Evolutionary conservation across 2,888 invertebrate genomes (phyloP), one percentile per base, ranked within the genome.

Genomic region (Peribatodes rhomboidaria): DNA sequence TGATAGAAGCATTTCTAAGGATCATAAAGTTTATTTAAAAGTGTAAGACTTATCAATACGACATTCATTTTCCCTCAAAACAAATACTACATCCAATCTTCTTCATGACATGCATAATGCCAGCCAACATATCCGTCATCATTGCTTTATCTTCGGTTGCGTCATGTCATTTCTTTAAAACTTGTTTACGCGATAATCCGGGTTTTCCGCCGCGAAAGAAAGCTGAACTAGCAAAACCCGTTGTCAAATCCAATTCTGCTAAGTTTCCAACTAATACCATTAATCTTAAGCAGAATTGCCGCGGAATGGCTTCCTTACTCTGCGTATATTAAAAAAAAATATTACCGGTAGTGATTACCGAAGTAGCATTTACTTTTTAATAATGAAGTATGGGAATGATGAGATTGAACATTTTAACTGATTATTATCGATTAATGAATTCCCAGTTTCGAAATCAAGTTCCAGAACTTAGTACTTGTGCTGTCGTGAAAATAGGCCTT

Each of bases 161-260:
- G 46, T 22, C 46, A 22, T 46, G n/a, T 2, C 11, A 22, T 11
- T 11, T 46, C 46, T 16, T n/a, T 27, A 39, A 55, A 52, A 47
- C 37, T 31, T 61, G 39, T 39, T 60, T 47, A 47, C 54, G 20
- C 9, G 18, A 33, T 37, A 35, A 35, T 50, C 18, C 13, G 27
- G 7, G 18, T 46, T 56, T 57, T 56, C 50, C 16, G 14, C 27
- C 53, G 53, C 41, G 53, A 49, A 44, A 53, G 53, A 53, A 55
- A 61, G 53, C 69, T 61, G 65, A 67, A 61, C 52, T 69, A 66
- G 65, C 70, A 67, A 68, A 68, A 72, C 65, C 68, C 52, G 33
- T 68, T 70, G 70, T 72, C 68, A 69, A 76, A 81, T 80, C 75
- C 80, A 76, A 81, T 80, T 78, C 73, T 71, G 70, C 73, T 75